phyloP scores from a whole-genome alignment of 2,113 vertebrate genomes.

The Phalacrocorax brasilianus region DNA sequence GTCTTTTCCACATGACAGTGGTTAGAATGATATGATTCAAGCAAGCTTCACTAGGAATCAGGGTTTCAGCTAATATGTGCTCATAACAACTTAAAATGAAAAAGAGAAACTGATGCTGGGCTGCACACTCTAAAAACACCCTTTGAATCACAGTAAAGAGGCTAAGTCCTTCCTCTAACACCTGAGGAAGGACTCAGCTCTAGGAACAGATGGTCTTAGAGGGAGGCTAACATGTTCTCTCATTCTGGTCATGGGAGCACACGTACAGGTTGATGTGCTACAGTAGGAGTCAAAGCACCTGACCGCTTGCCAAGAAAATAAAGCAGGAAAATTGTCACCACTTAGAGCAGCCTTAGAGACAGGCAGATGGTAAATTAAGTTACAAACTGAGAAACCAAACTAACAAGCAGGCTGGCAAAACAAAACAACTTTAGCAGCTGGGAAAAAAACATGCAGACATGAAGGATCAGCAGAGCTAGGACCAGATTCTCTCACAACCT shows the following conservation, averaged over 20 bases:
- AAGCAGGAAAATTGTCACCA: constrained; percentile 51
- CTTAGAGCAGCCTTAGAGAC: constrained; percentile 1
- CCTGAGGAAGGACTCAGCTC: background rate
- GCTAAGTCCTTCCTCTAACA: background rate
- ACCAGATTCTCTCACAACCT: background rate
- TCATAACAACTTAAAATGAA: background rate
- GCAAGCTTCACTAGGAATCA: background rate
- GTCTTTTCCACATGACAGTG: background rate
- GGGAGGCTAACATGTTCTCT: constrained; percentile 40
- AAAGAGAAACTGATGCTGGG: background rate
- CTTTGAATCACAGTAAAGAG: background rate
- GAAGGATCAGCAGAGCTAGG: background rate
- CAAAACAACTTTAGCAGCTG: constrained; percentile 38
- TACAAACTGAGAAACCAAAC: constrained; percentile 43
- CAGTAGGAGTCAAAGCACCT: constrained; percentile 48
- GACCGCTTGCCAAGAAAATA: constrained; percentile 49
- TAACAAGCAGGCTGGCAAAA: constrained; percentile 28
- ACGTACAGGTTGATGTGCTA: constrained; percentile 31
- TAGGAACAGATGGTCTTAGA: constrained; percentile 61
- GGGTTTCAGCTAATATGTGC: background rate
- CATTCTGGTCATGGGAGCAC: constrained; percentile 1
- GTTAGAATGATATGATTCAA: background rate
- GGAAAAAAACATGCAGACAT: background rate
- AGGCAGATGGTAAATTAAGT: constrained; percentile 67
- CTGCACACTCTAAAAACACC: background rate